Evolutionary conservation across 2,888 invertebrate species (phyloP), one percentile per base, ranked within the genome.

Genomic region (Chrysolina oricalcia): DNA sequence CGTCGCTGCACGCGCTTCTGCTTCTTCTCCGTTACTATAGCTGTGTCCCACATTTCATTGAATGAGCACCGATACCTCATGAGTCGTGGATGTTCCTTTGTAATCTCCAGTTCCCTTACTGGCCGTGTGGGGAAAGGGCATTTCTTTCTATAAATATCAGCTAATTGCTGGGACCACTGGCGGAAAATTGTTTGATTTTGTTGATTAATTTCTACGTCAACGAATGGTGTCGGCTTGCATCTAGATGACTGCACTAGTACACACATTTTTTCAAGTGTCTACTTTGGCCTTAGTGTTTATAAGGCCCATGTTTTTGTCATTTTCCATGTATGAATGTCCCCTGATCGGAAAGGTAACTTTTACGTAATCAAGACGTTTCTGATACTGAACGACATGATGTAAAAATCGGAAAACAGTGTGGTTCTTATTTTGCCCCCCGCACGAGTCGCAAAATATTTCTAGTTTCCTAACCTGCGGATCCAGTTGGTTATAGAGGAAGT

Each of bases 391-490:
- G 43, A 83, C 19, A 62, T 80, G 74, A 74, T 84, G 82, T 35
- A 85, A 72, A 56, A 81, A 83, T 41, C 80, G 73, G 64, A 84
- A 75, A 65, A 83, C 64, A 9, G 81, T 81, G 73, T 68, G 81
- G 69, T 83, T 84, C 77, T 83, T 84, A 71, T 83, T 84, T 78
- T 81, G 82, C 17, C 81, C 81, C 48, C 77, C 81, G 56, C 80
- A 81, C 17, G 80, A 82, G 74, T 82, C 81, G 75, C 82, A 84
- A 76, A 83, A 84, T 50, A 82, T 81, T 73, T 72, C 62, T 53
- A 83, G 65, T 41, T 41, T 41, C 41, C 41, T 41, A 41, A 41
- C 41, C 41, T 41, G 11, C 13, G 41, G 41, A 41, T 41, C 41
- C 10, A 41, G 41, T 41, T 41, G 41, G 41, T 41, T 41, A 41